These are phyloP conservation scores for Lethrus apterus DNA, from an alignment of 1,140 invertebrate genomes.

Conservation along the genomic window DNA sequence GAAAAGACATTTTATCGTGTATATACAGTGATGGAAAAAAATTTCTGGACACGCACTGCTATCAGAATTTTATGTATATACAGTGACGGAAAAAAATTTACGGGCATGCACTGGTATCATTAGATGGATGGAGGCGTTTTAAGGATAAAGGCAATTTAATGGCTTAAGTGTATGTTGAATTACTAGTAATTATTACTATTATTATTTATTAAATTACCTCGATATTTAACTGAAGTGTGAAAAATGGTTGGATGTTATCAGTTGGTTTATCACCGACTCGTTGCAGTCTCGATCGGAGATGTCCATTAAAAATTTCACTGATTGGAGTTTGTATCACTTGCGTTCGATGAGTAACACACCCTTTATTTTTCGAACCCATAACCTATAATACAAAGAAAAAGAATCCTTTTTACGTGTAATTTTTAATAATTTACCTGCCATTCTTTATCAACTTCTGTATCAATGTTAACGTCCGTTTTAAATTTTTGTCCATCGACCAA, in stretches of 20 bases:
- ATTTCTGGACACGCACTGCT: no score
- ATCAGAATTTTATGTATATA: no score
- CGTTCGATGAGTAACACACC: conserved; percentile 73
- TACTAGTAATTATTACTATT: no score
- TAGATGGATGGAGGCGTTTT: no score
- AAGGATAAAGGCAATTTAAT: no score
- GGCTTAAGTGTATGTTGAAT: no score
- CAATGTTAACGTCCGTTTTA: conserved; percentile 2
- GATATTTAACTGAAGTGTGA: conserved; percentile 88
- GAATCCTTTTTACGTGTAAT: no score
- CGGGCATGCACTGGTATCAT: no score
- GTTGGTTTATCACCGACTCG: conserved; percentile 67
- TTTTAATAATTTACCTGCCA: conserved; percentile 61
- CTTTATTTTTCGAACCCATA: conserved; percentile 82
- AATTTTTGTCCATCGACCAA: conserved; percentile 43
- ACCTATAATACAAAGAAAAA: conserved; percentile 44
- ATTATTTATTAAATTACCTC: conserved; percentile 70
- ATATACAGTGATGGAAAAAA: no score
- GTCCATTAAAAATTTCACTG: conserved; percentile 86
- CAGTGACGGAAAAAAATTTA: no score
- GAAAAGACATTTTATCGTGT: no score
- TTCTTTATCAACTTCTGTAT: conserved; percentile 54
- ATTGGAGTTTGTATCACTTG: conserved; percentile 79
- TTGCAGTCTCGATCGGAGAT: conserved; percentile 75
- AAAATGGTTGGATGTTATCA: conserved; percentile 86